phyloP scores from a whole-genome alignment of 2,888 invertebrate species.

The Sinopyrophorus schimmeli region DNA sequence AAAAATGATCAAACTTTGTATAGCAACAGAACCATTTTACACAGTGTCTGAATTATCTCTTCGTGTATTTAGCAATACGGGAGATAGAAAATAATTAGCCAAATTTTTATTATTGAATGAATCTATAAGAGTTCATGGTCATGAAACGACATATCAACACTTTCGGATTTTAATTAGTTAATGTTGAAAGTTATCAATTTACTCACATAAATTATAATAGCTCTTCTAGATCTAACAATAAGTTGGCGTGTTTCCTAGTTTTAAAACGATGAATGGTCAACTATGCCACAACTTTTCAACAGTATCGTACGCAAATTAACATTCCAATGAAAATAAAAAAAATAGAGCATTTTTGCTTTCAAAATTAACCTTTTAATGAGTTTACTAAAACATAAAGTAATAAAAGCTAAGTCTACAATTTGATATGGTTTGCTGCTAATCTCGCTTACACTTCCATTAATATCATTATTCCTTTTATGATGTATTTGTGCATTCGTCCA shows the following conservation, averaged over 20 bases:
- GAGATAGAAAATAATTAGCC: not conserved
- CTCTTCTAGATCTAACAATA: not conserved
- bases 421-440: constrained; percentile 10
- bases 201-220: constrained; percentile 7
- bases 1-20: too few relatives aligned
- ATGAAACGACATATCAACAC: constrained; percentile 17
- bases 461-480: not conserved
- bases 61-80: too few relatives aligned
- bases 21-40: too few relatives aligned
- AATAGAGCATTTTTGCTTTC: constrained; percentile 17
- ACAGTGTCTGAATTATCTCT: too few relatives aligned
- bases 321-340: not conserved
- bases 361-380: constrained; percentile 4
- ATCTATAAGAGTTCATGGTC: constrained; percentile 10
- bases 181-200: constrained; percentile 18
- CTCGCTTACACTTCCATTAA: not conserved
- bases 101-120: constrained; percentile 12
- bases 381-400: constrained; percentile 7
- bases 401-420: constrained; percentile 9
- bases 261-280: constrained; percentile 19
- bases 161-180: constrained; percentile 23
- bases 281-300: constrained; percentile 18
- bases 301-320: constrained; percentile 3
- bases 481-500: constrained; percentile 8
- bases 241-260: constrained; percentile 20